phyloP scores from a whole-genome alignment of 2,888 invertebrate genomes.

The Rotaria magnacalcarata region DNA sequence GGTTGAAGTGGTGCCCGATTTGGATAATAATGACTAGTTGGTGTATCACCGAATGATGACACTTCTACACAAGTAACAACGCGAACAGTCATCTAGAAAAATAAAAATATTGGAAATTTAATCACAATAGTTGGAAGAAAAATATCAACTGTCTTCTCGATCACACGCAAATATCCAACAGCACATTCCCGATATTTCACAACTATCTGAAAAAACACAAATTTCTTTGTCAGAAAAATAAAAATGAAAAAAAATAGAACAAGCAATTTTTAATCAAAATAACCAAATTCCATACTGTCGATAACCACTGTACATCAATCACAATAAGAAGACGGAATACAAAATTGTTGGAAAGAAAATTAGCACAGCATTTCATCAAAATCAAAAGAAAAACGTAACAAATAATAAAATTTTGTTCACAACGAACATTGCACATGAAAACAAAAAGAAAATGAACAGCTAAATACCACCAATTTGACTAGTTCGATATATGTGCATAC shows the following conservation, averaged over 20 bases:
- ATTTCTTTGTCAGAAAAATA: background rate
- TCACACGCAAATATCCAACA: too few species aligned
- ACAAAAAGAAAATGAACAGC: background rate
- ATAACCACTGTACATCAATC: background rate
- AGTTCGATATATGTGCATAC: background rate
- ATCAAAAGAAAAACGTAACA: background rate
- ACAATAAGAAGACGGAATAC: background rate
- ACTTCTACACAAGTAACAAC: background rate
- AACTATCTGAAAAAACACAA: background rate
- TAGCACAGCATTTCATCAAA: background rate
- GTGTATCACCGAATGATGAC: background rate
- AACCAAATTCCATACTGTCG: background rate
- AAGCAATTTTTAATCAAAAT: background rate
- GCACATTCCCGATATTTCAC: background rate
- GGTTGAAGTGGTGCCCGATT: slow-evolving; percentile 24
- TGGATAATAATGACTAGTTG: background rate
- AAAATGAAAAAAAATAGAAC: background rate
- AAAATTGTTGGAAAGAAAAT: background rate
- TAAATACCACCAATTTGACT: background rate
- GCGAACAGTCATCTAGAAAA: background rate
- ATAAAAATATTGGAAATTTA: too few species aligned
- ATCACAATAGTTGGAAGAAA: too few species aligned
- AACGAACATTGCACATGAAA: background rate
- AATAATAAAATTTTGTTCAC: slow-evolving; percentile 3
- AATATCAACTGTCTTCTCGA: too few species aligned